Base-by-base conservation (phyloP, 2,113 vertebrate genomes). In the Psettodes erumei region DNA sequence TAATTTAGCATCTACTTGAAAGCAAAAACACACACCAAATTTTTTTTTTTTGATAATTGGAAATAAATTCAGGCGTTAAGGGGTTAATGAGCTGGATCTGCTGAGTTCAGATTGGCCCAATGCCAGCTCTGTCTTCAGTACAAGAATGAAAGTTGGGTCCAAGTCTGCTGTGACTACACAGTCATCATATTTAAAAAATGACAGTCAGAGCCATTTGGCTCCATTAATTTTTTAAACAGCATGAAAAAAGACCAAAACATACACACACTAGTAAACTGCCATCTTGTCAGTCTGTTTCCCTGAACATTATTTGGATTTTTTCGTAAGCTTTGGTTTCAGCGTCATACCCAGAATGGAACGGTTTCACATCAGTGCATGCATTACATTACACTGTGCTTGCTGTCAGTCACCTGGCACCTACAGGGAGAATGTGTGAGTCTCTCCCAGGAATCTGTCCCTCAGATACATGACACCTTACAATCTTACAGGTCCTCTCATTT, bases 351-450 rank as follows among this genome's bases (percentile, higher is more conserved):
- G 66, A 75, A 76, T 62, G 64, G 38, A 77, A 45, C 16, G n/a
- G 76, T 72, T 74, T 86, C 85, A 70, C 79, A 58, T 82, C 64
- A 77, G 63, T 67, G 72, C 25, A 0, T 72, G 47, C 78, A 71
- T 81, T 67, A 42, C 77, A 63, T 79, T 71, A 53, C 54, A 66
- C 13, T 53, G 45, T 32, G 64, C 60, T 72, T 47, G 72, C 63
- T 65, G 75, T 75, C 81, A 77, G 68, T 85, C 74, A 89, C 71
- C 83, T 68, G 76, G 69, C 45, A 67, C 62, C 70, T 15, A 1
- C 11, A 9, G 53, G 33, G 58, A 69, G 35, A n/a, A 45, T 25
- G 51, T 53, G 60, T 6, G 0, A 18, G 65, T 27, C 21, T 72
- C 37, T 45, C 51, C 51, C 71, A 37, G 43, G 55, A 75, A 55